Evolutionary conservation across 1,140 invertebrate genomes (phyloP), one percentile per base, ranked within the genome.

Genomic region (Laodelphax striatellus): DNA sequence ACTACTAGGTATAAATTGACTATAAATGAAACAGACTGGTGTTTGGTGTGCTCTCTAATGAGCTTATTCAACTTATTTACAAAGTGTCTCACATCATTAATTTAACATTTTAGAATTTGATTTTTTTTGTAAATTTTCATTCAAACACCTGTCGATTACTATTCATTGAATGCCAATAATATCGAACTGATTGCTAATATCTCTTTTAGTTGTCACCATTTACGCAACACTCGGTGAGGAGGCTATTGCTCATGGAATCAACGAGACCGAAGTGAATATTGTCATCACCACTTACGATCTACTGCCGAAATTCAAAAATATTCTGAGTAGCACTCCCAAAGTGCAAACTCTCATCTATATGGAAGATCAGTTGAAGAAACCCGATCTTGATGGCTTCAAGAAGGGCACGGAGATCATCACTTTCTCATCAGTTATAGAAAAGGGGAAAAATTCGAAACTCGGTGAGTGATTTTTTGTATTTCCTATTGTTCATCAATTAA

Each of bases 151-250:
- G n/a, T n/a, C n/a, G n/a, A n/a, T n/a, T n/a, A n/a, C n/a, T n/a
- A n/a, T n/a, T n/a, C n/a, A n/a, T n/a, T 28, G 24, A 28, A 4
- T 2, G 2, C 6, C 24, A 28, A 28, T 28, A 28, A 28, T 28
- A 28, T n/a, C n/a, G n/a, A n/a, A 28, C 2, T 28, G 24, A 28
- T 28, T 2, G 6, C 2, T 6, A 4, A 52, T 58, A 60, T 44
- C 63, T 64, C 65, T 82, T 72, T 71, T 77, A 79, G 87, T 98
- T 64, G 93, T 97, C 0, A 99, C 96, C 0, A 86, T 99, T 60
- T 99, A 98, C 72, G 90, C 96, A 1, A 99, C 95, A 0, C 79
- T 98, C 0, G 95, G 95, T 5, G 92, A 97, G 66, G 95, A 98
- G 8, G 96, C 94, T 4, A 88, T 99, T 50, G 83, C 90, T 0